Percentiles rank a stretch among this genome's conserved stretches.
phyloP scores from a whole-genome alignment of 2,797 vertebrate genomes.

The Adrianichthys oophorus region DNA sequence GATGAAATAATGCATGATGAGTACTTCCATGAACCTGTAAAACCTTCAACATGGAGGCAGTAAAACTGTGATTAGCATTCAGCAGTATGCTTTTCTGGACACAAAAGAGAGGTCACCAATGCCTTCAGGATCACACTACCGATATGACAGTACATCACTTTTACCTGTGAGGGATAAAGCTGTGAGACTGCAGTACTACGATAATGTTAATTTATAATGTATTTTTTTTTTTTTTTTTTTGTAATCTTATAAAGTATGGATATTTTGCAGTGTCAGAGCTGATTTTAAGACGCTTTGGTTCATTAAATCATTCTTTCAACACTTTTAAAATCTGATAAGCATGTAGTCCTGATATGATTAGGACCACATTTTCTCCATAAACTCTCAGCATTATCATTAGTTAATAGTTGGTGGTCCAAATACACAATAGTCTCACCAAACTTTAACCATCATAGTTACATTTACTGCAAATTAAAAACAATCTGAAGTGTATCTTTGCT shows the following conservation, averaged over 20 bases:
- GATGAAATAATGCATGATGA: constrained; percentile 18
- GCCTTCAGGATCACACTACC: constrained; percentile 17
- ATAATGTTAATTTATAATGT: too few species aligned
- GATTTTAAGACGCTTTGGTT: constrained; percentile 30
- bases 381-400: not conserved
- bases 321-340: not conserved
- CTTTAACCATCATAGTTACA: constrained; percentile 16
- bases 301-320: constrained; percentile 9
- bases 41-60: constrained; percentile 36
- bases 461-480: constrained; percentile 14
- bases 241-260: too few species aligned
- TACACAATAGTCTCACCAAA: constrained; percentile 12
- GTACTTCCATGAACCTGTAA: constrained; percentile 27
- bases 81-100: constrained; percentile 11
- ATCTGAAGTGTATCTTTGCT: not conserved
- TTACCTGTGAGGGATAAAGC: constrained; percentile 23
- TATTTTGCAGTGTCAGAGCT: constrained; percentile 3
- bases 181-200: not conserved
- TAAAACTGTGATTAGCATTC: constrained; percentile 52
- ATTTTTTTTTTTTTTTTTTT: too few species aligned
- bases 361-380: constrained; percentile 19
- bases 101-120: constrained; percentile 32
- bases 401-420: constrained; percentile 8
- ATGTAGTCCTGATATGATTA: constrained; percentile 10
- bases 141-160: not conserved